These are phyloP conservation scores for Cromileptes altivelis DNA, from an alignment of 2,113 vertebrate species.

Conservation along the genomic window DNA sequence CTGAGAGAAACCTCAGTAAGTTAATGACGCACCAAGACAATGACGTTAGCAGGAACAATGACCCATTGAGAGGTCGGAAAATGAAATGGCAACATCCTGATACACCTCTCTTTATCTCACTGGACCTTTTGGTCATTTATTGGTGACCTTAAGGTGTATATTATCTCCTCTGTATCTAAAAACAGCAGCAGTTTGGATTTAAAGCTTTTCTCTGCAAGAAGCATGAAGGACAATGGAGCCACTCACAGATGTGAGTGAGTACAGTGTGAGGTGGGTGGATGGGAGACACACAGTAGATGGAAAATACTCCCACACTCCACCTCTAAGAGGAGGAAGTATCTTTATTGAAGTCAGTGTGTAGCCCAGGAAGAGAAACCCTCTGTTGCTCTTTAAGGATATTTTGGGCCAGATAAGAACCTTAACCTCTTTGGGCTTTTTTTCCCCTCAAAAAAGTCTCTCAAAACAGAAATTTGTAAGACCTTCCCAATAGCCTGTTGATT, in stretches of 20 bases:
- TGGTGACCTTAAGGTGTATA: neutral
- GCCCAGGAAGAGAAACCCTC: neutral
- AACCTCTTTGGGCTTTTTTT: too few relatives aligned
- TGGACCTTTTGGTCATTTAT: constrained; percentile 7
- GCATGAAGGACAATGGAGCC: neutral
- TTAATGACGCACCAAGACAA: neutral
- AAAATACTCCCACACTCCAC: neutral
- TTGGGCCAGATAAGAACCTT: too few relatives aligned
- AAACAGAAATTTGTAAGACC: too few relatives aligned
- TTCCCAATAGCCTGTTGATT: too few relatives aligned
- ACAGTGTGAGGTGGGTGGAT: neutral
- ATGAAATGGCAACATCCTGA: neutral
- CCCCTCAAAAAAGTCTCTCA: too few relatives aligned
- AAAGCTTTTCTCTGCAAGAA: neutral
- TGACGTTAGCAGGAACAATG: constrained; percentile 52
- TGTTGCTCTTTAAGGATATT: too few relatives aligned
- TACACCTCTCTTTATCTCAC: neutral
- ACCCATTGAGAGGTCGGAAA: neutral
- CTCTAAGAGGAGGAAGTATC: neutral
- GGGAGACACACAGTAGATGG: neutral
- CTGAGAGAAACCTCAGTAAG: constrained; percentile 2
- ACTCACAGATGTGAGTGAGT: neutral
- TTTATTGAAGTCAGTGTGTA: neutral
- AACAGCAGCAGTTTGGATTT: neutral
- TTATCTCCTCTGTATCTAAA: neutral